These are phyloP conservation scores for Scelioninae gen. 2 DNA, from an alignment of 2,888 invertebrate species.

Conservation along the genomic window DNA sequence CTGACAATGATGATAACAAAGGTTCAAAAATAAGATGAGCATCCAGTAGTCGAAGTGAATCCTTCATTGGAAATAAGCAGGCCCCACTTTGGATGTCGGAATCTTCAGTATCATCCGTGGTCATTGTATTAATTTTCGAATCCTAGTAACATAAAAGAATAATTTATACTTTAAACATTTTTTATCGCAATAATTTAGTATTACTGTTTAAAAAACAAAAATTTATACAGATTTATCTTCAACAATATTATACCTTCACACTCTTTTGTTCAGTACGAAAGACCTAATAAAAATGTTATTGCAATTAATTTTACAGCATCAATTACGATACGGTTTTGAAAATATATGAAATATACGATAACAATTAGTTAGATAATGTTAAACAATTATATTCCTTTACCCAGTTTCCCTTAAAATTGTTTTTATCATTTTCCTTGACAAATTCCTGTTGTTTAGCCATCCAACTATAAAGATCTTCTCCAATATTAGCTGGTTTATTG, in stretches of 20 bases:
- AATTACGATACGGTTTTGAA: too few species aligned
- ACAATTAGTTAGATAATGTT: too few species aligned
- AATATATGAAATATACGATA: not conserved
- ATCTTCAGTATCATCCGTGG: conserved; percentile 74
- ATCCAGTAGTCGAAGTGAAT: conserved; percentile 89
- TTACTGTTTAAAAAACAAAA: too few species aligned
- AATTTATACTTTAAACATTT: not conserved
- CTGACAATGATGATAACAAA: conserved; percentile 89
- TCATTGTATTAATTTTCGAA: conserved; percentile 75
- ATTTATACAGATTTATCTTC: not conserved
- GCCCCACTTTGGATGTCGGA: conserved; percentile 77
- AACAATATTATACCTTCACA: conserved; percentile 70
- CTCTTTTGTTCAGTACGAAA: conserved; percentile 73
- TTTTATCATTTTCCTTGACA: conserved; percentile 75
- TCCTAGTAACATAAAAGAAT: conserved; percentile 65
- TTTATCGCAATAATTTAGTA: not conserved
- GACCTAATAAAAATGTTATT: conserved; percentile 71
- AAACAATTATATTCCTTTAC: conserved; percentile 61
- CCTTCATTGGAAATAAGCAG: conserved; percentile 86
- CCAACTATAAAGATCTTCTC: conserved; percentile 96
- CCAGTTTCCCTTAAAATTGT: conserved; percentile 74
- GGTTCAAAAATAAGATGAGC: conserved; percentile 97
- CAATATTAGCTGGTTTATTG: conserved; percentile 78
- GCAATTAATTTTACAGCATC: too few species aligned
- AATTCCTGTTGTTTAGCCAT: conserved; percentile 93